Percentiles rank a stretch among this genome's conserved stretches.
Evolutionary conservation across 2,888 invertebrate species (phyloP).

Genomic region (Anodontia alba): DNA sequence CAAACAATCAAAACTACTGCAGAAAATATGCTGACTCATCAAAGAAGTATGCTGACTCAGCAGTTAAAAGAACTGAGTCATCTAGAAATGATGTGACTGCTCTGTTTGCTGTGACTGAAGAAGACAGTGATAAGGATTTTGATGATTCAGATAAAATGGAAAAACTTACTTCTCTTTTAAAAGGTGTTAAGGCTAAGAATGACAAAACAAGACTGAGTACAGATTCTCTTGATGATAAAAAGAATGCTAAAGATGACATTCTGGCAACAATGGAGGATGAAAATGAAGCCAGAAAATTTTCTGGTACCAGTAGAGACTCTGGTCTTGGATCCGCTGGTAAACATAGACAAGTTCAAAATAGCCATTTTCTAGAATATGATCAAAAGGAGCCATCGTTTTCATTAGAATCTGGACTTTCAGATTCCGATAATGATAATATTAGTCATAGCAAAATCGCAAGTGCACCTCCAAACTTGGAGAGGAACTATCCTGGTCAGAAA

Average conservation of each 20-base stretch:
- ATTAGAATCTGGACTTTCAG: constrained; percentile 53
- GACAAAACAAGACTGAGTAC: constrained; percentile 28
- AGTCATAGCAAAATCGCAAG: constrained; percentile 45
- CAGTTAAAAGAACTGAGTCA: constrained; percentile 2
- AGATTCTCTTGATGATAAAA: constrained; percentile 26
- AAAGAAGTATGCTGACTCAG: constrained; percentile 4
- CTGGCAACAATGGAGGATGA: constrained; percentile 23
- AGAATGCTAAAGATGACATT: not conserved
- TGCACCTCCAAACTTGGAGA: constrained; percentile 59
- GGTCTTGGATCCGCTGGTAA: constrained; percentile 67
- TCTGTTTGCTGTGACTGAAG: constrained; percentile 35
- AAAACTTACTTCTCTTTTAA: constrained; percentile 41
- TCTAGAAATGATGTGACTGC: constrained; percentile 8
- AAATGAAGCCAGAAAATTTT: constrained; percentile 39
- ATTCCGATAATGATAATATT: constrained; percentile 29
- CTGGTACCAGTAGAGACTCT: constrained; percentile 71
- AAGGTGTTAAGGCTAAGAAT: constrained; percentile 46
- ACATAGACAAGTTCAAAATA: constrained; percentile 6
- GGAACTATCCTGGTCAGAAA: constrained; percentile 24
- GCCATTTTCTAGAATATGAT: not conserved
- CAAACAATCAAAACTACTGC: not conserved
- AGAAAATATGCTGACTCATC: not conserved
- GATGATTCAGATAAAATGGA: constrained; percentile 33
- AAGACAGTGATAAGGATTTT: constrained; percentile 40
- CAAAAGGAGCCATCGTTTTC: constrained; percentile 47